Base-by-base conservation (phyloP, 2,888 invertebrate genomes). In the Sialis lutaria region DNA sequence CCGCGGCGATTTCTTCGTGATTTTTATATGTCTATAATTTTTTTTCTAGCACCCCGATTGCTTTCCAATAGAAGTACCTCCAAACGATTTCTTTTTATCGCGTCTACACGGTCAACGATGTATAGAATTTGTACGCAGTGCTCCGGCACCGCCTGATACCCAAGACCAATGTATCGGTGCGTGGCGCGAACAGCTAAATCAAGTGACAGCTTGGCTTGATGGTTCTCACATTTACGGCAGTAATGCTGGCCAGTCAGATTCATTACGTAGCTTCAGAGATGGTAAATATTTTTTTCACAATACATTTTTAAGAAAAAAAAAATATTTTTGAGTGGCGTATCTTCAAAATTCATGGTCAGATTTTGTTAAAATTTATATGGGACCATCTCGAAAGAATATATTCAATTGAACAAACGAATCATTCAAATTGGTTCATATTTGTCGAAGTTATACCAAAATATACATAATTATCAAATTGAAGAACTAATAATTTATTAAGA, bases 181-280 rank as follows among this genome's bases (percentile, higher is more conserved):
- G 7, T 83, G 84, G 69, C 69, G 89, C 2, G 88, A 89, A 56
- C 89, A 89, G 63, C 77, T 88, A 49, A 85, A 88, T 61, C 88
- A 88, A 60, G 77, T 83, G 4, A 87, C 89, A 0, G 79, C 85
- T 0, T 89, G 74, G 58, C 70, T 90, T 6, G 89, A 90, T 54
- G 89, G 77, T 1, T 89, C 88, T 0, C 80, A 80, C 31, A 74
- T 89, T 5, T 90, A 90, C 58, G 84, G 86, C 39, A 86, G 82
- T 57, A 82, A 81, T 9, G 74, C 78, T 4, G 68, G 77, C 43
- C 79, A 78, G 45, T 77, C 83, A 0, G 82, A 85, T 56, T 76
- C 75, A 50, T 72, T 87, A n/a, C 69, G 88, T 45, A 67, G 82
- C 2, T 85, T 85, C 56, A 74, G 80, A 45, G 79, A 80, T 58